Base-by-base conservation (phyloP, 2,113 vertebrate species). In the Hyaena hyaena region DNA sequence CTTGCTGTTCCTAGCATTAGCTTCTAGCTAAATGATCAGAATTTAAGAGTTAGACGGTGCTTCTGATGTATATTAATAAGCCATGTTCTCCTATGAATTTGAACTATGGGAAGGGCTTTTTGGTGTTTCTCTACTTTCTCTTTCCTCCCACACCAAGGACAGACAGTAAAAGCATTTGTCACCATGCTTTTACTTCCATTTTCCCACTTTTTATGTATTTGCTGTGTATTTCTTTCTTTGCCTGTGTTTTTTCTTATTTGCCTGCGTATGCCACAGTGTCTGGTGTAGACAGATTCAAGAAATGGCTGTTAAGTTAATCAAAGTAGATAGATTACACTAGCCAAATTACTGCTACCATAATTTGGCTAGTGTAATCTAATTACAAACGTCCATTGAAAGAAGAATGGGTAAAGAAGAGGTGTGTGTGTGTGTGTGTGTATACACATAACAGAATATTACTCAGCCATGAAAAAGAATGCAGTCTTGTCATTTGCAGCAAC, bases 1-100 rank as follows among this genome's bases (percentile, higher is more conserved):
- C 91, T 94, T 91, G n/a, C 68, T 90, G 39, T 83, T 66, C 65
- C 7, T 43, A 53, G 74, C 74, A 6, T 95, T 96, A 84, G 21
- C 84, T 80, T 77, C 68, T 61, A 76, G 74, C 68, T 85, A 65
- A 95, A 35, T 74, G 69, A 83, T 95, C 48, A 63, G 77, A 89
- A 82, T 74, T 91, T 82, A 82, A 90, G 68, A 69, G 33, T 61
- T 31, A 24, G 65, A 50, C 1, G 1, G n/a, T 33, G 7, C 21
- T 90, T 95, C 81, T 91, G 73, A 71, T 61, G 14, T 81, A 21
- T 76, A 48, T 45, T 61, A 76, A 88, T 89, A 65, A 92, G 58
- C 39, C 28, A 4, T 28, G 21, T 12, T 39, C 82, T 89, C 33
- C 58, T 55, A 1, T 74, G 84, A 90, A 76, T 95, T 77, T 92